Evolutionary conservation across 1,140 invertebrate species (phyloP).

Genomic region (Drosophila guanche): DNA sequence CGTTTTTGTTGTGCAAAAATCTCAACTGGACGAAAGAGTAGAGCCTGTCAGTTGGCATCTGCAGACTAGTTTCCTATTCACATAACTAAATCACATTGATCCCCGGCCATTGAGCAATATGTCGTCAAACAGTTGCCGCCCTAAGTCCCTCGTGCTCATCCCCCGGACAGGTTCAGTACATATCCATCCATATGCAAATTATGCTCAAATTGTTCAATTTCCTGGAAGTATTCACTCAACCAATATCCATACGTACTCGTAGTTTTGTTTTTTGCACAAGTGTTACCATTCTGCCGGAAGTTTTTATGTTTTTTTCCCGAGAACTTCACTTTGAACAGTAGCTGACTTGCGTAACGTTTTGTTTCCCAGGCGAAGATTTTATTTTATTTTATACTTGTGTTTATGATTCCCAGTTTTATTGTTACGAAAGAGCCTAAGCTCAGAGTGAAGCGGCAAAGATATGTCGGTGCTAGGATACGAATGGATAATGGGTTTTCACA

Average conservation of each 20-base stretch:
- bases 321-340: constrained; percentile 61
- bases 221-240: constrained; percentile 57
- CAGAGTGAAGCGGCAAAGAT: constrained; percentile 19
- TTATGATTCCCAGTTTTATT: constrained; percentile 67
- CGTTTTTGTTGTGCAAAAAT: constrained; percentile 64
- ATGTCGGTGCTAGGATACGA: constrained; percentile 5
- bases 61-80: constrained; percentile 39
- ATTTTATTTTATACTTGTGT: constrained; percentile 41
- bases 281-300: constrained; percentile 46
- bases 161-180: constrained; percentile 20
- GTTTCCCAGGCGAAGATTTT: constrained; percentile 29
- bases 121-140: constrained; percentile 80
- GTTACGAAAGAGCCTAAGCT: constrained; percentile 29
- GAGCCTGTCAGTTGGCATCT: constrained; percentile 39
- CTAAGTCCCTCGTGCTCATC: constrained; percentile 47
- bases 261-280: constrained; percentile 61
- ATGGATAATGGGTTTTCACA: constrained; percentile 73
- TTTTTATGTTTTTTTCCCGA: constrained; percentile 68
- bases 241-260: constrained; percentile 19
- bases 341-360: constrained; percentile 73
- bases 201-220: constrained; percentile 76
- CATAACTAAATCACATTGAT: constrained; percentile 57
- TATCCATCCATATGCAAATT: constrained; percentile 65
- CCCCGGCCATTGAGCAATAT: constrained; percentile 76
- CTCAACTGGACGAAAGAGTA: constrained; percentile 52